Conservation (phyloP, 2,113 vertebrate genomes). For the Macheiramphus alcinus region DNA sequence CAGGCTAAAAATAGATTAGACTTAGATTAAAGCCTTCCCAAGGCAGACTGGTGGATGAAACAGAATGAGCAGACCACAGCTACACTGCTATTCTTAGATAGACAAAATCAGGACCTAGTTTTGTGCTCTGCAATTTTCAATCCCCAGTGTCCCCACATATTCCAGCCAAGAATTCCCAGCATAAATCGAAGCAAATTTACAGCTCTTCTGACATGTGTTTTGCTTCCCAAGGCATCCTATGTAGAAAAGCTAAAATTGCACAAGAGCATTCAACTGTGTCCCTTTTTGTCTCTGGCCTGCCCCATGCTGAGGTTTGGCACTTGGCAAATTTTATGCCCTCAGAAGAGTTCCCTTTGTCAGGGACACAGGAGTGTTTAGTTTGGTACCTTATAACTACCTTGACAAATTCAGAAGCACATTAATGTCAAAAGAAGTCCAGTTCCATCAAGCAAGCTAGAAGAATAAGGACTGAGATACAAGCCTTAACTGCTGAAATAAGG, state of each 20-base stretch:
- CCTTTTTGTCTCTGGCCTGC: conserved; percentile 34
- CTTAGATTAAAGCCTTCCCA: conserved; percentile 62
- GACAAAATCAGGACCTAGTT: conserved; percentile 26
- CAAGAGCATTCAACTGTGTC: conserved; percentile 6
- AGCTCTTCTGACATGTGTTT: conserved; percentile 29
- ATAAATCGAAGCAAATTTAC: conserved; percentile 37
- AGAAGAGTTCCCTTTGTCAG: conserved; percentile 15
- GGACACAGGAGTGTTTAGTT: neutral
- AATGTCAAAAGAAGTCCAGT: neutral
- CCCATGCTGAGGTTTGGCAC: conserved; percentile 28
- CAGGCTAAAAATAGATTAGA: conserved; percentile 64
- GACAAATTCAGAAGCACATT: neutral
- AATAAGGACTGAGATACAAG: neutral
- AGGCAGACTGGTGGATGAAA: conserved; percentile 37
- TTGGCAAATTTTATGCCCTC: conserved; percentile 2
- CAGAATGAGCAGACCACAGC: conserved; percentile 14
- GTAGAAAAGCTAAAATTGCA: conserved; percentile 30
- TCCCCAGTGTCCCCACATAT: neutral
- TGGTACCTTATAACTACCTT: neutral
- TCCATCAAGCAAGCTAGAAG: neutral
- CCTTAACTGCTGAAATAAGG: neutral
- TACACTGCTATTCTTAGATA: conserved; percentile 46
- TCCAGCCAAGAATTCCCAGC: neutral
- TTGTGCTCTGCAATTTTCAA: neutral
- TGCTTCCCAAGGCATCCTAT: conserved; percentile 34